Evolutionary conservation across 35 echinoderm and acorn worm genomes (phyloP).

Genomic region (Ptychodera flava): DNA sequence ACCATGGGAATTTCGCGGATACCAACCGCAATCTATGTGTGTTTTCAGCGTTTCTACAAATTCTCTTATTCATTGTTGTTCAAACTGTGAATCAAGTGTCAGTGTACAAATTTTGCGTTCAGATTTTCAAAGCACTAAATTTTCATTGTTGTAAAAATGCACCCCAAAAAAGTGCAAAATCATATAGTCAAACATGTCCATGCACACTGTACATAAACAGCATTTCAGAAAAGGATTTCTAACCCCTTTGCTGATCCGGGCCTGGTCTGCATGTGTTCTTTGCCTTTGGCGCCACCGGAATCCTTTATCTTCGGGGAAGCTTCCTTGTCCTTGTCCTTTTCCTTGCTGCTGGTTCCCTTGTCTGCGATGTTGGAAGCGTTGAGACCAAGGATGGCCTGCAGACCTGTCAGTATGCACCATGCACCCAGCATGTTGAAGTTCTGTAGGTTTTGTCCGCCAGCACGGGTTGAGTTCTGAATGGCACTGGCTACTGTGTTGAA

Average conservation of each 20-base stretch:
- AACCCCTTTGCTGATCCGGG: constrained; percentile 39
- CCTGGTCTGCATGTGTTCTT: constrained; percentile 11
- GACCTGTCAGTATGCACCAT: constrained; percentile 84
- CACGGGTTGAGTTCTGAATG: constrained; percentile 72
- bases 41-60: constrained; percentile 3
- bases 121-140: too few species aligned
- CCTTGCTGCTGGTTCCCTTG: background rate
- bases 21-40: too few species aligned
- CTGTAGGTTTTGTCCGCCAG: constrained; percentile 91
- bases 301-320: background rate
- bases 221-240: too few species aligned
- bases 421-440: constrained; percentile 96
- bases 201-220: too few species aligned
- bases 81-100: background rate
- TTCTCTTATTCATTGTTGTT: constrained; percentile 6
- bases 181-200: too few species aligned
- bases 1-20: too few species aligned
- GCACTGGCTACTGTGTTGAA: constrained; percentile 61
- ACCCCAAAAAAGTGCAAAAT: too few species aligned
- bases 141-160: too few species aligned
- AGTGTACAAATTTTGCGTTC: too few species aligned
- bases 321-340: constrained; percentile 30
- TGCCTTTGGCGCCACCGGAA: background rate
- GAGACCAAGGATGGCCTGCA: constrained; percentile 83
- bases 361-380: constrained; percentile 17